Evolutionary conservation across 2,113 vertebrate genomes (phyloP), one percentile per base, ranked within the genome.

Genomic region (Stictonetta naevosa): DNA sequence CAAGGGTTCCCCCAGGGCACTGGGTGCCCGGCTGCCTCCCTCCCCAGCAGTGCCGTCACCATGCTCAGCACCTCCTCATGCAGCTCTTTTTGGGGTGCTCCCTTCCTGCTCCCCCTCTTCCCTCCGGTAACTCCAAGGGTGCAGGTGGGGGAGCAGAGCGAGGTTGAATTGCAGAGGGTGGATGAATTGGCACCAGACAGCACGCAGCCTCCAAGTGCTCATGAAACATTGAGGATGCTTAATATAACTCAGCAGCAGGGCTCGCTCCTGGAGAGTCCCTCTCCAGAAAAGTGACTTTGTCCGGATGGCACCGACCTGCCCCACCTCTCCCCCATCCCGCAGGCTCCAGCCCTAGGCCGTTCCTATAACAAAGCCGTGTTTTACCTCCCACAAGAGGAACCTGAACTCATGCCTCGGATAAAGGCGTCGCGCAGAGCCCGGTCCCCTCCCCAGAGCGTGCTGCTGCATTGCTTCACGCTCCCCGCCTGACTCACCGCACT

Each of bases 121-220:
- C 46, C 29, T 67, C 16, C 55, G 5, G 1, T 5, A 63, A 26
- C 46, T 60, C 29, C 40, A 17, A 83, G 74, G 80, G 38, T 28
- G 56, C 28, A 77, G 56, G 56, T 8, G 6, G 59, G 56, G 34
- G 83, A 33, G 26, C 23, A 20, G 59, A 34, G 79, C 53, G 62
- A 68, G 90, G 46, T 0, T 34, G 90, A 83, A 76, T 50, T 94
- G 85, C 94, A 94, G 77, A 75, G 14, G 13, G 56, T 15, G 55
- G 78, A 91, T 96, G 92, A 94, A 92, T 88, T 14, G 81, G 91
- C 91, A 77, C 33, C 91, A 94, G 80, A 19, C 28, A 83, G 56
- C 52, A 44, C 63, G 93, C 95, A 96, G 97, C 96, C 93, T 98
- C 98, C 96, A 97, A 96, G 91, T 2, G 3, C 92, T 97, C 95